Evolutionary conservation across 2,797 vertebrate genomes (phyloP).

Genomic region (Myotis pilosus): DNA sequence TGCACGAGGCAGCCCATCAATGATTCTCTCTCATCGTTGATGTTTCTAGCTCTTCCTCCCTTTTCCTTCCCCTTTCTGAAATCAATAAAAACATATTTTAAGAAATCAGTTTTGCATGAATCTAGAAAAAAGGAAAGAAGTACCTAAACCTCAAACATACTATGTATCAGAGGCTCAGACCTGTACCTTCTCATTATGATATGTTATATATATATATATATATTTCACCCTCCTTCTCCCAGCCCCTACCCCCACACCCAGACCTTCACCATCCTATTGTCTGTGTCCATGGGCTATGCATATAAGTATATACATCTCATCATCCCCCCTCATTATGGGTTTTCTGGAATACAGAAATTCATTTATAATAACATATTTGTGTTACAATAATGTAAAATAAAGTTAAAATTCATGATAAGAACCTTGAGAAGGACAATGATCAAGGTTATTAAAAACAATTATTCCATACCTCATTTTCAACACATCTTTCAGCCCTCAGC

Average conservation of each 20-base stretch:
- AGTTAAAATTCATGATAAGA: slow-evolving; percentile 71
- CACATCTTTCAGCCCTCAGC: slow-evolving; percentile 49
- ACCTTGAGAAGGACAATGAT: slow-evolving; percentile 75
- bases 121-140: neutral
- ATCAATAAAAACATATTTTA: too few relatives aligned
- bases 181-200: neutral
- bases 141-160: neutral
- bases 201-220: too few relatives aligned
- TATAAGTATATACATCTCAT: too few relatives aligned
- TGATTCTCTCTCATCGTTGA: too few relatives aligned
- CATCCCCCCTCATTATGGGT: neutral
- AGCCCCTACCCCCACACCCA: too few relatives aligned
- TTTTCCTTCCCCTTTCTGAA: too few relatives aligned
- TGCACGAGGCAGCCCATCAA: too few relatives aligned
- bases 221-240: too few relatives aligned
- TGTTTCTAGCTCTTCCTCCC: too few relatives aligned
- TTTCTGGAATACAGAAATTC: slow-evolving; percentile 2
- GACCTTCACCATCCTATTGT: too few relatives aligned
- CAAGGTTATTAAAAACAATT: slow-evolving; percentile 80
- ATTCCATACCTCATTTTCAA: slow-evolving; percentile 71
- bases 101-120: neutral
- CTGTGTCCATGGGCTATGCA: too few relatives aligned
- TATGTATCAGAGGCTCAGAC: neutral
- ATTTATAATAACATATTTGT: neutral
- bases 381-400: slow-evolving; percentile 70